Percentiles rank a stretch among this genome's conserved stretches.
Conservation (phyloP, 2,113 vertebrate genomes). For the Serilophus lunatus region DNA sequence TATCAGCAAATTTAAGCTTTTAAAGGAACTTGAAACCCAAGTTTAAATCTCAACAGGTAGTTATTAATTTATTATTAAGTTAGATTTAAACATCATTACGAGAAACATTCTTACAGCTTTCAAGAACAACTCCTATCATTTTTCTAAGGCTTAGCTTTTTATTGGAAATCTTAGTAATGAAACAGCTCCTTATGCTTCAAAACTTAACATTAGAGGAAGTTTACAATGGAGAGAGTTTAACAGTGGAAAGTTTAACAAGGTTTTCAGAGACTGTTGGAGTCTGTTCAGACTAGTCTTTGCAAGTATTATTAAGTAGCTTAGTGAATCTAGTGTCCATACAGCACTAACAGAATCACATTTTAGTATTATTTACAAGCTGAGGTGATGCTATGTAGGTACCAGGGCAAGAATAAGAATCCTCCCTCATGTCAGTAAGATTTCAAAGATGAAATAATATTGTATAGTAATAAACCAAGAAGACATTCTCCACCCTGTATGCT, state of each 20-base stretch:
- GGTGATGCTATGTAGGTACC: neutral
- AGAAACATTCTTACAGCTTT: neutral
- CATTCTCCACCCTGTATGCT: neutral
- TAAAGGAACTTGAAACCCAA: neutral
- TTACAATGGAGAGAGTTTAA: neutral
- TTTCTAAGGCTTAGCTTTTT: neutral
- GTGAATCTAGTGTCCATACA: neutral
- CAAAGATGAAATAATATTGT: neutral
- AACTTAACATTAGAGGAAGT: neutral
- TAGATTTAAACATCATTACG: neutral
- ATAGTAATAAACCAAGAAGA: neutral
- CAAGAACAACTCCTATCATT: neutral
- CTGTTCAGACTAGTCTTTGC: neutral
- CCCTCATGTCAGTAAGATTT: neutral
- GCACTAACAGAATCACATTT: neutral
- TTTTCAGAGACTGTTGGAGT: neutral
- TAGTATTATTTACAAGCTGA: neutral
- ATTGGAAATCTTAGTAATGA: neutral
- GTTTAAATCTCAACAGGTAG: neutral
- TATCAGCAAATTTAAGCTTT: neutral
- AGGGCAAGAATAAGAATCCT: neutral
- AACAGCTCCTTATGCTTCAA: neutral
- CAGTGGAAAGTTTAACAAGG: neutral
- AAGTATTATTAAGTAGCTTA: neutral
- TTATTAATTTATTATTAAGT: neutral